Evolutionary conservation across 2,113 vertebrate genomes (phyloP), one percentile per base, ranked within the genome.

Genomic region (Solea solea): DNA sequence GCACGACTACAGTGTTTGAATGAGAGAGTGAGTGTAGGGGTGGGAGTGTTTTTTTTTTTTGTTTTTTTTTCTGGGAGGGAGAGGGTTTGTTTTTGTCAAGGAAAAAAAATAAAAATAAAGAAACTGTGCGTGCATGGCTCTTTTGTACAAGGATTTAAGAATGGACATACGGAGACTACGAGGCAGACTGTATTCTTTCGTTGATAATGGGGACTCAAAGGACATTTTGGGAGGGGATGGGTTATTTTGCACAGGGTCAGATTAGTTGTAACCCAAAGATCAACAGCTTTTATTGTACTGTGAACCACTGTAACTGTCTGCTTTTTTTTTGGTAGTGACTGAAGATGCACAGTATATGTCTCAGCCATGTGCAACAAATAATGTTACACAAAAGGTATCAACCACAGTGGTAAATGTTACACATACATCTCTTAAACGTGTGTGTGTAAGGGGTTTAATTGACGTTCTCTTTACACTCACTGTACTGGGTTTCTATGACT

Each of bases 111-210:
- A 70, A 62, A 86, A 64, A 56, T 13, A 77, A 66, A 66, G 44
- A 65, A 72, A 78, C 68, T 46, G 49, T 60, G 64, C 71, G 71
- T 49, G 70, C 14, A 12, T 57, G 78, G 58, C 64, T 78, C 84
- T 81, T 86, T 86, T 89, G 82, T 84, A 52, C 41, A 54, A 67
- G 68, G 76, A 82, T 81, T 86, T 78, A 64, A 86, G 78, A 72
- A 71, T 62, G 72, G 69, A 84, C 82, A 89, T 85, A 88, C 74
- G 78, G 78, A 57, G 67, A 74, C 75, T 74, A 82, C 74, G 72
- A 62, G 57, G 69, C 69, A 71, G 64, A 81, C 80, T 82, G 76
- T 75, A 86, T 81, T 86, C 56, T 78, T 86, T 80, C 69, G 65
- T 11, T 52, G 42, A 70, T 71, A 81, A 80, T 88, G 77, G 64